Base-by-base conservation (phyloP, 1,140 invertebrate species). In the Gonatopus flavifemur region DNA sequence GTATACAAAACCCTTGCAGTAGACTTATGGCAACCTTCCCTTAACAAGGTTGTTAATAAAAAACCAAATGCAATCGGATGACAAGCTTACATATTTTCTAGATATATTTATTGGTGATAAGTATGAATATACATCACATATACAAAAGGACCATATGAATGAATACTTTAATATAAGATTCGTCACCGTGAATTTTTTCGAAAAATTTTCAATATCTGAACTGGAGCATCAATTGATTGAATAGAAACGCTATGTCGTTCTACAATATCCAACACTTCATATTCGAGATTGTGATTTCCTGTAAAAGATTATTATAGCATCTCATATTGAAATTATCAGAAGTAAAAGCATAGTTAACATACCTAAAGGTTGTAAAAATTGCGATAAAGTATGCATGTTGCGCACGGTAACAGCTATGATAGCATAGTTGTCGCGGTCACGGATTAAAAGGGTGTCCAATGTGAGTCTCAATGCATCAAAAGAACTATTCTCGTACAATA, bases 341-440 rank as follows among this genome's bases (percentile, higher is more conserved):
- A 18, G 16, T 12, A 40, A 32, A 37, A 53, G 10, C 44, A 25
- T 35, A 18, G 21, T 35, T 10, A 42, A 50, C 44, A 60, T 73
- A 80, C 80, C 67, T 59, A 80, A 63, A 49, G 68, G 35, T 10
- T 66, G 37, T 15, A 81, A 52, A 67, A 82, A 82, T 20, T 57
- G 50, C 4, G 48, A 38, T 20, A 82, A 52, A 15, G 82, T 83
- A 1, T 66, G 50, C 53, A 68, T 51, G 64, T 82, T 82, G 46
- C 82, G 67, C 45, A 81, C 64, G 18, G 80, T 81, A 32, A 72
- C 76, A 8, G 80, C 77, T 38, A 83, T 69, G 59, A 81, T 64
- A 15, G 74, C 67, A 51, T 67, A 56, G 55, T 65, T 59, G 47
- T 66, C 52, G n/a, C n/a, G n/a, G 21, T 43, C 15, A 41, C 37